Conservation (phyloP, 2,888 invertebrate species). For the Polymixis flavicincta region DNA sequence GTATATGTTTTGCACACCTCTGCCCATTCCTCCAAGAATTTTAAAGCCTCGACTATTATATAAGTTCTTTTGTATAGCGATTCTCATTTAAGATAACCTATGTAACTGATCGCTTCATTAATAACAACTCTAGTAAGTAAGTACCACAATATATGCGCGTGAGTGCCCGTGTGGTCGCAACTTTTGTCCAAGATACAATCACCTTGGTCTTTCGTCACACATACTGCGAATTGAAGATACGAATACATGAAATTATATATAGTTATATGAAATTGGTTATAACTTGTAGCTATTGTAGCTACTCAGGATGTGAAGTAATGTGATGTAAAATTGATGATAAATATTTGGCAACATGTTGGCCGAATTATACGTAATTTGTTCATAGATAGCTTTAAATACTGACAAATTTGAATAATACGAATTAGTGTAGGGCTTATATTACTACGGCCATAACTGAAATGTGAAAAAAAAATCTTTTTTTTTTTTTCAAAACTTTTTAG, state of each 20-base stretch:
- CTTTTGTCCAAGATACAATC: slow-evolving; percentile 48
- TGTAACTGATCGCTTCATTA: slow-evolving; percentile 57
- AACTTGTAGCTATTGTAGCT: neutral
- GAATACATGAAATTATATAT: neutral
- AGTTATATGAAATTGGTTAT: neutral
- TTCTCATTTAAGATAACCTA: slow-evolving; percentile 40
- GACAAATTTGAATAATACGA: too few relatives aligned
- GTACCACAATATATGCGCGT: slow-evolving; percentile 39
- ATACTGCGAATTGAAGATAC: slow-evolving; percentile 12
- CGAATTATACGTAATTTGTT: neutral
- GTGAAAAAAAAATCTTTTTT: too few relatives aligned
- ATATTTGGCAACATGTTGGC: neutral
- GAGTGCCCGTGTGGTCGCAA: slow-evolving; percentile 52
- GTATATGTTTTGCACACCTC: too few relatives aligned
- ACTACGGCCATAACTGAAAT: too few relatives aligned
- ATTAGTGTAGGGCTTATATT: too few relatives aligned
- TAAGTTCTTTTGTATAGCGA: slow-evolving; percentile 31
- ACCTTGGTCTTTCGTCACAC: slow-evolving; percentile 29
- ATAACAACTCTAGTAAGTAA: slow-evolving; percentile 29
- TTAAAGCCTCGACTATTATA: slow-evolving; percentile 19
- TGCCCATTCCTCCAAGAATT: neutral
- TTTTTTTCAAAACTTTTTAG: too few relatives aligned
- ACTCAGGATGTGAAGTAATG: neutral
- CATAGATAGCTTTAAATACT: neutral
- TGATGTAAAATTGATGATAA: neutral